Evolutionary conservation across 2,797 vertebrate species (phyloP), one percentile per base, ranked within the genome.

Genomic region (Sebastes minor): DNA sequence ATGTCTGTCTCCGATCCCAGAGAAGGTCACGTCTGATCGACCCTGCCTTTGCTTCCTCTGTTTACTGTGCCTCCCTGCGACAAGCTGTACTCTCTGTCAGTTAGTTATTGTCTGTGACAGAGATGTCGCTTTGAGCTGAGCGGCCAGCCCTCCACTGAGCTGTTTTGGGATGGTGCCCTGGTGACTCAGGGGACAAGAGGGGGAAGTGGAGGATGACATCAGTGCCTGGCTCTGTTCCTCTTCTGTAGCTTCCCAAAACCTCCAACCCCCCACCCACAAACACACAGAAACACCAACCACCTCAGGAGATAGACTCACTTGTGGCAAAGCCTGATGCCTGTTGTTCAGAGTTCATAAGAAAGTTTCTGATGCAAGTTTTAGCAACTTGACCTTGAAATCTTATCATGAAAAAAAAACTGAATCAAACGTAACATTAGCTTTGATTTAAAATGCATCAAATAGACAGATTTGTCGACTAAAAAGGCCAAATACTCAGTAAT

Each of bases 131-230:
- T 68, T 83, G 61, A 70, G 69, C 75, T 52, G 18, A 67, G 52
- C 5, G 4, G 28, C 63, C 35, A 9, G 60, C 62, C 4, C 69
- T 57, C 9, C 7, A 3, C 73, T 52, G 35, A 73, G 71, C 79
- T 14, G 28, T 60, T 81, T 87, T 86, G 83, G 80, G 82, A 80
- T 4, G 35, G 65, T 68, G 76, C 71, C 83, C 80, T 28, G 68
- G 52, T 87, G 83, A 88, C 78, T 91, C 73, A 72, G 38, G 75
- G 71, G 82, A 87, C 72, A 74, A 79, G 62, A 76, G 49, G 61
- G 71, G 64, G 77, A 82, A 77, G 74, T 70, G 66, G 62, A 73
- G 61, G 61, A 83, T 85, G 83, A 89, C 80, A 89, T 89, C 87
- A 88, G 62, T 25, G 78, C 69, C 65, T 79, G 69, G 65, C 76